Percentiles rank a stretch among this genome's conserved stretches.
Evolutionary conservation across 2,888 invertebrate genomes (phyloP).

Genomic region (Dysmachus trigonus): DNA sequence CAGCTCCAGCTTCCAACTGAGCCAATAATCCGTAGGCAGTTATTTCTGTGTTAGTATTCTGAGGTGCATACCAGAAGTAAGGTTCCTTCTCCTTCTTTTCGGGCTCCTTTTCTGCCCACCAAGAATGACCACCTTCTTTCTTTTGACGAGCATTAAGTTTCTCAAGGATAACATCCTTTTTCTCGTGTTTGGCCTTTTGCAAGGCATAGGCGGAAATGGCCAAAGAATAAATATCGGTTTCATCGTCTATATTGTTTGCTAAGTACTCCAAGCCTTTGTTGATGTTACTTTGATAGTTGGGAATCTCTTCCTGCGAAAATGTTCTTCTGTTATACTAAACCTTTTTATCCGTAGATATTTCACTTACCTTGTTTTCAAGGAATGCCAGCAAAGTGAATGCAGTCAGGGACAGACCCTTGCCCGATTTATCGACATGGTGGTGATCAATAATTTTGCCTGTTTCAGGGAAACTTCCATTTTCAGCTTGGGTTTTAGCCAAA

Average conservation of each 20-base stretch:
- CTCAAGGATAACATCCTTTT: slow-evolving; percentile 72
- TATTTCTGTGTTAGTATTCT: slow-evolving; percentile 79
- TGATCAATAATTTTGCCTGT: slow-evolving; percentile 74
- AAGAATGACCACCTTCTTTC: slow-evolving; percentile 64
- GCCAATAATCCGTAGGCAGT: slow-evolving; percentile 88
- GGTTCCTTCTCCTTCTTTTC: slow-evolving; percentile 69
- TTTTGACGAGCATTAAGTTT: slow-evolving; percentile 67
- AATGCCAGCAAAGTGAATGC: slow-evolving; percentile 81
- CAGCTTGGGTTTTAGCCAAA: slow-evolving; percentile 74
- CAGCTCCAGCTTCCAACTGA: slow-evolving; percentile 66
- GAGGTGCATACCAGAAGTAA: slow-evolving; percentile 70
- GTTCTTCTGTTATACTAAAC: background rate
- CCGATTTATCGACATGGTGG: slow-evolving; percentile 70
- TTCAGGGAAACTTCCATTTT: slow-evolving; percentile 84
- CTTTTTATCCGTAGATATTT: background rate
- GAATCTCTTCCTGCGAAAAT: background rate
- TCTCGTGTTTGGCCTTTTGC: slow-evolving; percentile 77
- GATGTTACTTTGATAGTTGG: background rate
- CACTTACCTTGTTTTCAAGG: slow-evolving; percentile 70
- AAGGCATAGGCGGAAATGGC: slow-evolving; percentile 81
- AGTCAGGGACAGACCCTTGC: slow-evolving; percentile 78
- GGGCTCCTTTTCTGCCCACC: slow-evolving; percentile 72
- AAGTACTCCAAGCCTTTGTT: slow-evolving; percentile 73
- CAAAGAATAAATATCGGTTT: slow-evolving; percentile 77
- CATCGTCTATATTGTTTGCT: slow-evolving; percentile 72